Base-by-base conservation (phyloP, 2,888 invertebrate species). In the Punctoribates punctum region DNA sequence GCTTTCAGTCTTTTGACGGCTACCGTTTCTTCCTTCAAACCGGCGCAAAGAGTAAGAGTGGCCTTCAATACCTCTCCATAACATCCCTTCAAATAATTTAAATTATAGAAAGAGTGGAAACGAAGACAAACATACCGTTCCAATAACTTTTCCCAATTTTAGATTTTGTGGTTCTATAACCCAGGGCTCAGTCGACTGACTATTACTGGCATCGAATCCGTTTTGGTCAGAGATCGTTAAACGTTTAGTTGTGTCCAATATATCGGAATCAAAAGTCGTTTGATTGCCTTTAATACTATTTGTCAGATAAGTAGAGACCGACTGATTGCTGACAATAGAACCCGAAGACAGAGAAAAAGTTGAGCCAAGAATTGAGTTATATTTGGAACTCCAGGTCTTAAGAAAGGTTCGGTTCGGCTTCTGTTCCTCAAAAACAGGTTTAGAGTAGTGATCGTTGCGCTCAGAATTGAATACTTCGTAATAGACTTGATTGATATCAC, bases 51-150 rank as follows among this genome's bases (percentile, higher is more conserved):
- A 5, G 79, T 77, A 3, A 83, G 74, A 25, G 80, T 89, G 0
- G 92, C 94, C 80, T 88, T 88, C 84, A 88, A 92, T 1, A 95
- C 94, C 81, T 90, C 90, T 0, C 94, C 94, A 83, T 93, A 94
- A 84, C 91, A 92, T 1, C 94, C 94, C 88, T 91, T 83, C 27
- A 60, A 65, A 15, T 65, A 65, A 65, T 6, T 65, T 5, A 65
- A 17, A 15, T 13, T 15, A 13, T 62, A 62, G 20, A 20, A 23
- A 20, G n/a, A 15, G 62, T 11, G 13, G 5, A 38, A 51, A 2
- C 8, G 23, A 11, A 73, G n/a, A 11, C 29, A 72, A 62, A 65
- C 38, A 29, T 65, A 65, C 65, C 42, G 70, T 23, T 42, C 70
- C 70, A 2, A 70, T 46, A 29, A 70, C 70, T 23, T 88, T 87